Evolutionary conservation across 2,113 vertebrate species (phyloP), one percentile per base, ranked within the genome.

Genomic region (Clarias batrachus): DNA sequence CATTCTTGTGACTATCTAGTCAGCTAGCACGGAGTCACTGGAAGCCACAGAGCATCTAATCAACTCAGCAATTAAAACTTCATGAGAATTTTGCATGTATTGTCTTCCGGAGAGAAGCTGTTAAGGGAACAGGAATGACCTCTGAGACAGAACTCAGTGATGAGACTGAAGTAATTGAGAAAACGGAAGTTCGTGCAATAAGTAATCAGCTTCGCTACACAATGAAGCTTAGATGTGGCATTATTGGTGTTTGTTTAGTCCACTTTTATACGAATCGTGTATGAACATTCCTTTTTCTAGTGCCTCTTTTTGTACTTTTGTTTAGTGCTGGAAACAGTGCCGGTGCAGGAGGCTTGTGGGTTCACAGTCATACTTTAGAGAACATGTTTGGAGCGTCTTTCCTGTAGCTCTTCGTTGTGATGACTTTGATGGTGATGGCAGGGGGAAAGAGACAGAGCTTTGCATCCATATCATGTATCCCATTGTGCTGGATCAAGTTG

Each of bases 21-120:
- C 56, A 86, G 66, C 41, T 71, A 71, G 48, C 73, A 70, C 71
- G 54, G 57, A 87, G 84, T 71, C 79, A 83, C 83, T 68, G 85
- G 23, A 65, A 88, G 80, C 80, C 71, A 27, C 77, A 80, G 89
- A 90, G 66, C 21, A 25, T 56, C 85, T 93, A 57, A 90, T 89
- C 81, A 81, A 37, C 81, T 73, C 83, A 86, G 66, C 84, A 85
- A 91, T 93, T 93, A 95, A 94, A 94, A 79, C 85, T 94, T 66
- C 87, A 94, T 92, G 91, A 93, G 74, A 78, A 76, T 62, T 21
- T 66, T 37, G 30, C 79, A 77, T 77, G 80, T 79, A 88, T 85
- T 88, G 81, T 84, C 84, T 88, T 68, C 82, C 65, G 81, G 59
- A 63, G 30, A 81, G 54, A 85, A 30, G 66, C 87, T 66, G 87